Evolutionary conservation across 1,140 invertebrate species (phyloP), one percentile per base, ranked within the genome.

Genomic region (Caenorhabditis remanei): DNA sequence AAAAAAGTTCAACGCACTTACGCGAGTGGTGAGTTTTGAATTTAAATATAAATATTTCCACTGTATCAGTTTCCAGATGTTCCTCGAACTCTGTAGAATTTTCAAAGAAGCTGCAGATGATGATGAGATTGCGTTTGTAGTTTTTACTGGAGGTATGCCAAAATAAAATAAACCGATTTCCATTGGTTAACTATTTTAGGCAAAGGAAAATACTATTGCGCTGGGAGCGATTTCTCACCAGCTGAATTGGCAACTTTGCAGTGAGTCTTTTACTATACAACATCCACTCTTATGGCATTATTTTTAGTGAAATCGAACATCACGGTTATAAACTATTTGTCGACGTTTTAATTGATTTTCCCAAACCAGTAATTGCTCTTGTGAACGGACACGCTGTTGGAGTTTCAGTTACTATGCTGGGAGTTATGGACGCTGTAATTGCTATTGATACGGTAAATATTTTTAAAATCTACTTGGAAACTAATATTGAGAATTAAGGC

Each of bases 361-460:
- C 56, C 41, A 87, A 87, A 41, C 86, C 86, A 2, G 14, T 87
- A 6, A 67, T 87, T 63, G 86, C 86, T 24, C 48, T 87, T 16
- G 86, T 87, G 11, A 87, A 87, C 24, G 86, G 86, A 16, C 75
- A 71, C 13, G 86, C 86, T 4, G 75, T 87, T 19, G 86, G 86
- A 9, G 32, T 87, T 21, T 71, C 65, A n/a, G 86, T 87, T 6
- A 87, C 86, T 11, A 61, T 41, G 43, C 46, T 87, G 56, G 86
- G 65, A 43, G 19, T 87, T 5, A 79, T 71, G 56, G 86, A 87
- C 24, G 86, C 86, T 6, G 82, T 87, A 11, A 48, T 87, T 53
- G 86, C 86, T 7, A 56, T 71, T 32, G 86, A 87, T 41, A 87
- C 67, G 11, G 86, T 87, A 48, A 41, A 11, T 65, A 1, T 63